A percentile compares a stretch with the other conserved stretches of the same genome.
Evolutionary conservation across 2,888 invertebrate species (phyloP).

Genomic region (Standfussiana lucernea): DNA sequence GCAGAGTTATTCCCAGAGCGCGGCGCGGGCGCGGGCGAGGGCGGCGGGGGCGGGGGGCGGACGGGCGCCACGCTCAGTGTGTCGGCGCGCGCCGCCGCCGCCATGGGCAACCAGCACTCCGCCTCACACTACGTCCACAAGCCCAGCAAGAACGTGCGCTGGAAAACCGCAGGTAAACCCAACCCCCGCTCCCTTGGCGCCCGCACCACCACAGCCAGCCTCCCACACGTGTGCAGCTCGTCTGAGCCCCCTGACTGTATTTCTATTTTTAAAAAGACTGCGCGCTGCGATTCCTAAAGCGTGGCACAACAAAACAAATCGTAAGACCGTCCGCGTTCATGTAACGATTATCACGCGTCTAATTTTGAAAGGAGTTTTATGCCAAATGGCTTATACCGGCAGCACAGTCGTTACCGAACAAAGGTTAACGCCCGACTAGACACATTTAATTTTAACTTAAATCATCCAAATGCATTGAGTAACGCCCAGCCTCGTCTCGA

Average conservation of each 20-base stretch:
- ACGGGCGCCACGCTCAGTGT: constrained; percentile 83
- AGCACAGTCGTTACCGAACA: constrained; percentile 65
- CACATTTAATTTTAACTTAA: constrained; percentile 62
- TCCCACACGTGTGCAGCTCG: constrained; percentile 56
- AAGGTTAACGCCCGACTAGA: constrained; percentile 71
- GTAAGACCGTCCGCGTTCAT: constrained; percentile 87
- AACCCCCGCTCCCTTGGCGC: constrained; percentile 53
- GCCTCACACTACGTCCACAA: constrained; percentile 87
- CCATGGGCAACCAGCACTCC: constrained; percentile 90
- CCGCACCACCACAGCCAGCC: constrained; percentile 50
- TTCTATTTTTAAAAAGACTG: constrained; percentile 88
- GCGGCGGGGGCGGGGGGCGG: constrained; percentile 77
- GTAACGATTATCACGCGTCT: constrained; percentile 88
- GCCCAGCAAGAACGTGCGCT: constrained; percentile 95
- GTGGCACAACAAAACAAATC: constrained; percentile 90
- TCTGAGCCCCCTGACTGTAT: constrained; percentile 75
- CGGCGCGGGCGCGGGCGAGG: constrained; percentile 74
- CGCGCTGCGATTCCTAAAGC: constrained; percentile 86
- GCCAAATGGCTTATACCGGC: constrained; percentile 80
- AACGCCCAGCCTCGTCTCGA: constrained; percentile 47
- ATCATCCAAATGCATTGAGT: constrained; percentile 55
- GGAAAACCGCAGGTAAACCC: constrained; percentile 95
- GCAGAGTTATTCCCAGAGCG: constrained; percentile 87
- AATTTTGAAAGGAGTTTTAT: constrained; percentile 87
- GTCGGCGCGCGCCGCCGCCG: constrained; percentile 89